Evolutionary conservation across 1,140 invertebrate genomes (phyloP).

Genomic region (Gryllus bimaculatus): DNA sequence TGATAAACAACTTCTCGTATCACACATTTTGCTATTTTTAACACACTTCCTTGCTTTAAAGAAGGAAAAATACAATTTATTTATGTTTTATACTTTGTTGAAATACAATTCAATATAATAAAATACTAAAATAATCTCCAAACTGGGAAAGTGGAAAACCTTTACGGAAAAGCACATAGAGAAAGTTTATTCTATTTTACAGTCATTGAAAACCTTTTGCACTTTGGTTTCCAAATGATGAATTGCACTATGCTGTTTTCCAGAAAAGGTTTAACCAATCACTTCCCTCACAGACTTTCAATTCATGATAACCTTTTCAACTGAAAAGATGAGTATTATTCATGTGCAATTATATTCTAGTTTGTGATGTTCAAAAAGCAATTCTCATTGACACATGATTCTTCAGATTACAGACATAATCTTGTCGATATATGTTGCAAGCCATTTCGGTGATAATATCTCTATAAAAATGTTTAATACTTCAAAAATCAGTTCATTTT

Average conservation of each 20-base stretch:
- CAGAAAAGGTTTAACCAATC: slow-evolving; percentile 12
- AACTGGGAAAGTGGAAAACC: slow-evolving; percentile 7
- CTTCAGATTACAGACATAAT: too few species aligned
- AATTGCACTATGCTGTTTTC: slow-evolving; percentile 13
- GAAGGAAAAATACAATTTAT: background rate
- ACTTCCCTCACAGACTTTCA: too few species aligned
- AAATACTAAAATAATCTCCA: background rate
- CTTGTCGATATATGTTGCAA: too few species aligned
- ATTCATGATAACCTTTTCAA: too few species aligned
- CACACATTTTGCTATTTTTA: background rate
- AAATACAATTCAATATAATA: background rate
- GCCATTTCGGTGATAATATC: too few species aligned
- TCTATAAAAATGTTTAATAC: too few species aligned
- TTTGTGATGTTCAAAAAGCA: too few species aligned
- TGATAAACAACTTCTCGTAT: background rate
- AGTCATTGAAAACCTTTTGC: background rate
- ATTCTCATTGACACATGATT: too few species aligned
- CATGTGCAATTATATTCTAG: too few species aligned
- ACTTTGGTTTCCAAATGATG: background rate
- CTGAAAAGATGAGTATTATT: too few species aligned
- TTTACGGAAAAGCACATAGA: slow-evolving; percentile 16
- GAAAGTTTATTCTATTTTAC: background rate
- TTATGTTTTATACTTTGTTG: background rate
- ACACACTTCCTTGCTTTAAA: background rate
- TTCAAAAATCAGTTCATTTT: too few species aligned